phyloP scores from a whole-genome alignment of 2,888 invertebrate species.

The Ophioninae sp. region DNA sequence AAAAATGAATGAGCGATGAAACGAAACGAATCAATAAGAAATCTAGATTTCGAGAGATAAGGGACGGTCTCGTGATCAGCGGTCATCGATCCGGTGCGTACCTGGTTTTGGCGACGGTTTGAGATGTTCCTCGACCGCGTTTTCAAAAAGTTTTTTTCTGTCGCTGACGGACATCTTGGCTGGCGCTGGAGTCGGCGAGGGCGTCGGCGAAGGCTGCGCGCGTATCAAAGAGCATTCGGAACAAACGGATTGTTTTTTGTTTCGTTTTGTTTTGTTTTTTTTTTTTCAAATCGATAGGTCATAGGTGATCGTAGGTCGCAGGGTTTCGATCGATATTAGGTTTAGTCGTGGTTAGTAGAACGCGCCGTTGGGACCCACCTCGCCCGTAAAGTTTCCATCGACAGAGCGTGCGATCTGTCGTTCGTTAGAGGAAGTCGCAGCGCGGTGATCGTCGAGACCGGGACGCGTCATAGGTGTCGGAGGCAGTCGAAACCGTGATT shows the following conservation, averaged over 20 bases:
- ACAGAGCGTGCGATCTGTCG: slow-evolving; percentile 81
- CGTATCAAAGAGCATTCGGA: slow-evolving; percentile 18
- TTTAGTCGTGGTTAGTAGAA: slow-evolving; percentile 58
- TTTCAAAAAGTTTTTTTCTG: slow-evolving; percentile 97
- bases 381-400: slow-evolving; percentile 75
- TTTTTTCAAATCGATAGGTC: too few species aligned
- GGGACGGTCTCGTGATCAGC: not conserved
- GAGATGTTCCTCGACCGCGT: slow-evolving; percentile 96
- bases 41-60: not conserved
- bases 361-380: slow-evolving; percentile 78
- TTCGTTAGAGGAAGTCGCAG: slow-evolving; percentile 73
- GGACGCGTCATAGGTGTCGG: slow-evolving; percentile 78
- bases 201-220: slow-evolving; percentile 81
- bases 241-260: slow-evolving; percentile 10
- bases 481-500: slow-evolving; percentile 75
- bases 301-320: too few species aligned
- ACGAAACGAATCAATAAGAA: not conserved
- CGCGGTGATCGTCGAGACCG: slow-evolving; percentile 67
- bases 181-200: slow-evolving; percentile 88
- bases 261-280: too few species aligned
- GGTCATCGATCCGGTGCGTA: slow-evolving; percentile 75
- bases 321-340: slow-evolving; percentile 14
- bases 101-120: slow-evolving; percentile 93
- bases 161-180: slow-evolving; percentile 95
- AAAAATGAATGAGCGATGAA: not conserved